Base-by-base conservation (phyloP, 2,888 invertebrate species). In the Eledona agricola region DNA sequence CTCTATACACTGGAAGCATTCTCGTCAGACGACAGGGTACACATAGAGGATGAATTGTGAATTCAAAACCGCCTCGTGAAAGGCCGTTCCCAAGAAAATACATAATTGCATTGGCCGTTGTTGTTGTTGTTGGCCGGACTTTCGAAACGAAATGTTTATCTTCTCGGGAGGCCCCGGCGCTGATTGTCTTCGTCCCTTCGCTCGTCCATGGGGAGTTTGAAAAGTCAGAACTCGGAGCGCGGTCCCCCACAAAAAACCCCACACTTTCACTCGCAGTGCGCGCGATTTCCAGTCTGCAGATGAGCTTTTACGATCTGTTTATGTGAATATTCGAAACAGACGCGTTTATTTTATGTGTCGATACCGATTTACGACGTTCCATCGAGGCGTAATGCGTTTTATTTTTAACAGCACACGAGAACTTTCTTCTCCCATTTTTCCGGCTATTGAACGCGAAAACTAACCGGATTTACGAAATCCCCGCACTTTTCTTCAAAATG, bases 391-490 rank as follows among this genome's bases (percentile, higher is more conserved):
- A n/a, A n/a, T 52, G 46, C 53, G 57, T 57, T 56, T 60, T 57
- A 57, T 57, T 60, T 60, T 59, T 51, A 55, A 51, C 54, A n/a
- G n/a, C n/a, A n/a, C n/a, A 25, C 34, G 23, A 32, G 34, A 34
- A 45, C 45, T 34, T 45, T 34, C 32, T 45, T 34, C 42, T 58
- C 63, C 55, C 62, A 58, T 62, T 66, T 66, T 67, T 66, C 65
- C 65, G 60, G 63, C 57, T 64, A 68, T 68, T 66, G 66, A 62
- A 65, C 64, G 59, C 52, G 65, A 66, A 68, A 63, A 64, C 62
- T 65, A 65, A 67, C 64, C 59, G 66, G 67, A 66, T 68, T 67
- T 63, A 55, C 54, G 51, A 63, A 65, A 67, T 67, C 65, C 62
- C 62, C 57, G 19, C 29, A 19, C 16, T 19, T 42, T 42, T 31